These are phyloP conservation scores for Eledone cirrhosa DNA, from an alignment of 2,888 invertebrate genomes.

Conservation along the genomic window DNA sequence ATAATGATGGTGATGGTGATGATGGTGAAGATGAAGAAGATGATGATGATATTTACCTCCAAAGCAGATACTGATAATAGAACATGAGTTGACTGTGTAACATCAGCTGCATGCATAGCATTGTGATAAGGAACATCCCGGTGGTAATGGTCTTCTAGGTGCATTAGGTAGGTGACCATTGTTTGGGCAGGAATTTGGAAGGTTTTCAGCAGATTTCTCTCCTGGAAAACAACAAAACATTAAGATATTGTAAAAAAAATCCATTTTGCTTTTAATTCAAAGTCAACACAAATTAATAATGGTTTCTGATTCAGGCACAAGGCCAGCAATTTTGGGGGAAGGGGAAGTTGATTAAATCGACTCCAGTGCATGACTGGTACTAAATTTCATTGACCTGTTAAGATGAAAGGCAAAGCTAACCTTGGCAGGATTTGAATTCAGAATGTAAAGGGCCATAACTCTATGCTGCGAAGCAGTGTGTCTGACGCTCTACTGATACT, in stretches of 20 bases:
- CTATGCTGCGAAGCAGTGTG: too few relatives aligned
- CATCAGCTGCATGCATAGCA: constrained; percentile 97
- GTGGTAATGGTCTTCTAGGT: constrained; percentile 97
- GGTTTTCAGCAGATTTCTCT: constrained; percentile 75
- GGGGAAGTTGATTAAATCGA: too few relatives aligned
- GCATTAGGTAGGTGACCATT: constrained; percentile 95
- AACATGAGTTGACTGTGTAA: constrained; percentile 96
- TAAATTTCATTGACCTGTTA: too few relatives aligned
- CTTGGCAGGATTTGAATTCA: too few relatives aligned
- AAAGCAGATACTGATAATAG: constrained; percentile 95
- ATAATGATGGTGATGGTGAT: not conserved
- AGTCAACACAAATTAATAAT: not conserved
- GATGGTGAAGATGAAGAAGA: not conserved
- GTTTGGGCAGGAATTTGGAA: constrained; percentile 94
- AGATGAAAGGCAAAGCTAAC: too few relatives aligned
- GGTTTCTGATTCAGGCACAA: too few relatives aligned
- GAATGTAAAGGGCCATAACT: too few relatives aligned
- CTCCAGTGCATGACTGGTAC: too few relatives aligned
- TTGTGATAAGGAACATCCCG: constrained; percentile 99
- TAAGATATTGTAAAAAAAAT: not conserved
- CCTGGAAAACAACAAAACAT: constrained; percentile 44
- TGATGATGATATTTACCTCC: constrained; percentile 72
- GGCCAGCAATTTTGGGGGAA: too few relatives aligned
- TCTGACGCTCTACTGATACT: too few relatives aligned
- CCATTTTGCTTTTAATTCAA: not conserved